Evolutionary conservation across 2,888 invertebrate species (phyloP), one percentile per base, ranked within the genome.

Genomic region (Acanthopleura granulata): DNA sequence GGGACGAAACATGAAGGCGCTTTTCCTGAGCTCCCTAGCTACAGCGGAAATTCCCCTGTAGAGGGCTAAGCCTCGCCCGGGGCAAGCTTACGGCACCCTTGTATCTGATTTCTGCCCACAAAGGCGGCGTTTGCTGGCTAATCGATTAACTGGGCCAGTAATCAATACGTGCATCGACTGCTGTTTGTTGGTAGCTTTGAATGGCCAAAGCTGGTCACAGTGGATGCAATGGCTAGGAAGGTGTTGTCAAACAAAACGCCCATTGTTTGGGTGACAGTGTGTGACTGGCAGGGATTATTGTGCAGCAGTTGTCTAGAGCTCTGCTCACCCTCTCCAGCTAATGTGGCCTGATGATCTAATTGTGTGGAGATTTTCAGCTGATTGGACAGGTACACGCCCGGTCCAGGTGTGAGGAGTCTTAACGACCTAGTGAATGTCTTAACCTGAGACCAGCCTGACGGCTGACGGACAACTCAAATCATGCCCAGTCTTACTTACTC

Each of bases 61-160:
- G 66, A 27, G 25, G 22, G 29, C 22, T 66, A 66, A 66, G 29
- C 66, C 29, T 66, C 25, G 66, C 66, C 66, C 25, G 16, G 29
- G 25, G 29, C 66, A 66, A 27, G 57, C 57, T 57, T 57, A 57
- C 57, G 18, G 18, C 57, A 66, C 29, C n/a, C 66, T 66, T 66
- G 66, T 66, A 66, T 66, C 66, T 66, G 22, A 66, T 66, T 66
- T 27, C 29, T 27, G 6, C 66, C 25, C 29, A 66, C 66, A 66
- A 66, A 66, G 66, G 66, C 66, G 22, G 9, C 9, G 40, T 57
- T 57, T 57, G 22, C 57, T 57, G 12, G 57, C 18, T 22, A 57
- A 57, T 57, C 57, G 57, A 57, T 57, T 57, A 57, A n/a, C 57
- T 57, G 57, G 12, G 57, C 57, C 57, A 40, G 57, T 22, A 22